phyloP scores from a whole-genome alignment of 2,797 vertebrate species.

The Melanotaenia boesemani region DNA sequence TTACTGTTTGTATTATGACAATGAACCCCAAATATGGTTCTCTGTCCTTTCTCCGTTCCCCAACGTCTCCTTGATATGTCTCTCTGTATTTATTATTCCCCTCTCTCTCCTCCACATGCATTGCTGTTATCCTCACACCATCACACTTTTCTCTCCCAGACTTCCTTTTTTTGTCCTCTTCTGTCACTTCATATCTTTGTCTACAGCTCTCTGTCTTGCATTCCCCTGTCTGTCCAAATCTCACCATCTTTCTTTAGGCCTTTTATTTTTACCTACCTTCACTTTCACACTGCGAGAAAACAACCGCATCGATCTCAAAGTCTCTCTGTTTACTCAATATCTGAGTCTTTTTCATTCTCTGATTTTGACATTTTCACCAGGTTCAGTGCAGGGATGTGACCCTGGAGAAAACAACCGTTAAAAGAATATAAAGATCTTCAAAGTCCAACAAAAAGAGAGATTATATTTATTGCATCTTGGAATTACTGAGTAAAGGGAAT shows the following conservation, averaged over 20 bases:
- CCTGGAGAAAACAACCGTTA: not conserved
- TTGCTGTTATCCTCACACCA: conserved; percentile 30
- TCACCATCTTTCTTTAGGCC: conserved; percentile 39
- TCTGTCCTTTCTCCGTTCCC: not conserved
- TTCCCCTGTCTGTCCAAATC: conserved; percentile 43
- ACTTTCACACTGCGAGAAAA: conserved; percentile 31
- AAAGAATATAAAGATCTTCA: not conserved
- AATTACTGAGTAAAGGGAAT: conserved; percentile 6
- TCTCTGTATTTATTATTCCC: conserved; percentile 13
- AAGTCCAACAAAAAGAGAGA: conserved; percentile 10
- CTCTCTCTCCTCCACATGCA: conserved; percentile 8
- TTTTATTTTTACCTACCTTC: conserved; percentile 25
- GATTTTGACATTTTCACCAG: conserved; percentile 16
- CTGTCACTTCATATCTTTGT: conserved; percentile 59
- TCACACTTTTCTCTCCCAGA: conserved; percentile 20
- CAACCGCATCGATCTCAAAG: conserved; percentile 41
- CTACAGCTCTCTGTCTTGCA: conserved; percentile 26
- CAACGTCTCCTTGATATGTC: conserved; percentile 1
- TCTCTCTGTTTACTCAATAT: conserved; percentile 5
- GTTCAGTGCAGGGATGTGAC: conserved; percentile 17
- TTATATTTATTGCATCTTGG: conserved; percentile 16
- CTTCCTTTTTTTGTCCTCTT: conserved; percentile 21
- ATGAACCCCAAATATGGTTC: too few relatives aligned
- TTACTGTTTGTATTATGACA: too few relatives aligned
- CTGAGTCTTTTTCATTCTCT: conserved; percentile 1